Evolutionary conservation across 2,797 vertebrate genomes (phyloP).

Genomic region (Sebastolobus alascanus): DNA sequence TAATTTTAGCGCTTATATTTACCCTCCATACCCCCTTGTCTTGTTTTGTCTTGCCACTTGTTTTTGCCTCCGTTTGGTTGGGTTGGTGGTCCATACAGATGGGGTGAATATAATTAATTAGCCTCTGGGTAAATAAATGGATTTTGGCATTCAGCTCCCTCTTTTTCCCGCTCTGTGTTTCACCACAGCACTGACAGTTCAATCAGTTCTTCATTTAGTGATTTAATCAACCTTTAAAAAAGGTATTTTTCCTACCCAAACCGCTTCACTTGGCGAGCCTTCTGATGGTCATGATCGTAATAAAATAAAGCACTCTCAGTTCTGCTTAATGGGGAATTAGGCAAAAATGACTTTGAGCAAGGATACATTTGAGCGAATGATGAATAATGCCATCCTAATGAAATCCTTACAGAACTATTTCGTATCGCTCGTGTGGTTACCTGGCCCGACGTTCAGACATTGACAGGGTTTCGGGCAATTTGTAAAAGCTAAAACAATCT

Average conservation of each 20-base stretch:
- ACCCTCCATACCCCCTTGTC: conserved; percentile 8
- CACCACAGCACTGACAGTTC: conserved; percentile 48
- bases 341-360: conserved; percentile 44
- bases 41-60: conserved; percentile 40
- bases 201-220: conserved; percentile 68
- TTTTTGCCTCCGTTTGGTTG: conserved; percentile 51
- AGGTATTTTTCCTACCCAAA: conserved; percentile 29
- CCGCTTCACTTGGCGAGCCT: conserved; percentile 18
- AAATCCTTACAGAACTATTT: conserved; percentile 48
- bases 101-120: conserved; percentile 65
- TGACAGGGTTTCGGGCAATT: conserved; percentile 8
- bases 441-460: neutral
- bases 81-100: conserved; percentile 46
- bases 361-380: conserved; percentile 32
- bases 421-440: conserved; percentile 15
- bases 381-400: conserved; percentile 46
- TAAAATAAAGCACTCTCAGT: conserved; percentile 40
- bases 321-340: conserved; percentile 26
- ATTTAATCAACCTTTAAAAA: conserved; percentile 63
- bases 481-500: conserved; percentile 42
- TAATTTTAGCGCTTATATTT: conserved; percentile 6
- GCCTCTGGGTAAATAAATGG: conserved; percentile 61
- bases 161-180: conserved; percentile 45
- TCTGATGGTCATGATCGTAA: conserved; percentile 37
- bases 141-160: conserved; percentile 52